Percentiles rank a stretch among this genome's conserved stretches.
These are phyloP conservation scores for Nyctibius bracteatus DNA, from an alignment of 2,113 vertebrate species.

Conservation along the genomic window DNA sequence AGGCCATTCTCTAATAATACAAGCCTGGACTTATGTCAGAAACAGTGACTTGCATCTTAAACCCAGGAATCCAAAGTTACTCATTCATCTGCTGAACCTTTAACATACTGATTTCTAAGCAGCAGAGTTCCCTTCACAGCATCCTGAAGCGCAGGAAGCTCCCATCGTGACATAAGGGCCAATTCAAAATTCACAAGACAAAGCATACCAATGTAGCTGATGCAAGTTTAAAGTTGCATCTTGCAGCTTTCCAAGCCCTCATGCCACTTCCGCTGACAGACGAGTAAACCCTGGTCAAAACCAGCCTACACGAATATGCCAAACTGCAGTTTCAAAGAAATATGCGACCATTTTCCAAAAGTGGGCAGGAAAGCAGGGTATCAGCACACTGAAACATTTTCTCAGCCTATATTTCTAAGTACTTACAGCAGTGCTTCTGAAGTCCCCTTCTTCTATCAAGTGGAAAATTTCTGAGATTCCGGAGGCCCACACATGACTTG, in stretches of 20 bases:
- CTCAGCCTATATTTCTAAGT: not conserved
- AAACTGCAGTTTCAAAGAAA: not conserved
- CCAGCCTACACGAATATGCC: not conserved
- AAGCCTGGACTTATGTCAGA: not conserved
- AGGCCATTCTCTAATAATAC: not conserved
- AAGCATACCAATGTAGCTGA: not conserved
- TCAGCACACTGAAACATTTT: not conserved
- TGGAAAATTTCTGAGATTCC: constrained; percentile 65
- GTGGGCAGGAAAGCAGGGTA: not conserved
- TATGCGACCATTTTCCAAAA: not conserved
- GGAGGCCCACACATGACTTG: constrained; percentile 37
- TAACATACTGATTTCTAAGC: not conserved
- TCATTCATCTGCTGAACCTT: not conserved
- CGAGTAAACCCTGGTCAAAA: not conserved
- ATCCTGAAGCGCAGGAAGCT: not conserved
- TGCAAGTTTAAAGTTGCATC: not conserved
- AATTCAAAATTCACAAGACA: not conserved
- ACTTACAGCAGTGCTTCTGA: constrained; percentile 25
- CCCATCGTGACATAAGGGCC: not conserved
- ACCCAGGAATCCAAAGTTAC: not conserved
- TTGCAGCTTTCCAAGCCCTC: not conserved
- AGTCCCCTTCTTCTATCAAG: constrained; percentile 56
- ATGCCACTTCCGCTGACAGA: not conserved
- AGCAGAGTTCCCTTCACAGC: not conserved
- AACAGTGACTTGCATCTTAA: not conserved